Evolutionary conservation across 2,888 invertebrate genomes (phyloP), one percentile per base, ranked within the genome.

Genomic region (Anagyrus pseudococci): DNA sequence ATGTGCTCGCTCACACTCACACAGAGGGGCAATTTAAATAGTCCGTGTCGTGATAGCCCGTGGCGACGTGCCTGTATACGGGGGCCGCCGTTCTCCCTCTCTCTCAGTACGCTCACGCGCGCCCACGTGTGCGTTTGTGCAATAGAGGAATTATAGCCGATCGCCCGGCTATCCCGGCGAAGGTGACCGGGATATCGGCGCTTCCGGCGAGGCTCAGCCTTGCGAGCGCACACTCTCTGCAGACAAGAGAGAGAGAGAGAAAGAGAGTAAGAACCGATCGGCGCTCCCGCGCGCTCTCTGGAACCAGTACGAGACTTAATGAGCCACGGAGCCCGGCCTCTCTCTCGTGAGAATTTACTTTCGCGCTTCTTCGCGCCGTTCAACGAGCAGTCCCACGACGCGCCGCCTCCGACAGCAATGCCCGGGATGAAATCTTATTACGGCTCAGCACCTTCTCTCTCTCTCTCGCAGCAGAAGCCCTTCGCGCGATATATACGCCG

Each of bases 111-210:
- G 29, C 29, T 4, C 10, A 29, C 4, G 61, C 64, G 47, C 19
- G 20, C 53, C 3, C 44, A 40, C 43, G 33, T n/a, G 43, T 52
- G 52, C 29, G 40, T 29, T 53, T 49, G 23, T 56, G 41, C 65
- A 52, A 65, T 61, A 62, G 29, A 29, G 62, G 62, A 58, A 65
- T 62, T 62, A 58, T 25, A 33, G 7, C 56, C 41, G 25, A 33
- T 43, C 29, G 40, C 10, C 41, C 15, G 43, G 55, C 37, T 4
- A 26, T 19, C 3, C 29, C 33, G 25, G 49, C 57, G 65, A 68
- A 67, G 66, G 69, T 69, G 66, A 71, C 68, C 69, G 62, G 68
- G 68, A 72, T 71, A 71, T 70, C 70, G 69, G 62, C 70, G 69
- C 69, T 72, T 70, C 67, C 67, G 68, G 68, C 65, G 59, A 65